A percentile compares a stretch with the other conserved stretches of the same genome.
These are phyloP conservation scores for Eurystomus glaucurus DNA, from an alignment of 2,797 vertebrate genomes.

Conservation along the genomic window DNA sequence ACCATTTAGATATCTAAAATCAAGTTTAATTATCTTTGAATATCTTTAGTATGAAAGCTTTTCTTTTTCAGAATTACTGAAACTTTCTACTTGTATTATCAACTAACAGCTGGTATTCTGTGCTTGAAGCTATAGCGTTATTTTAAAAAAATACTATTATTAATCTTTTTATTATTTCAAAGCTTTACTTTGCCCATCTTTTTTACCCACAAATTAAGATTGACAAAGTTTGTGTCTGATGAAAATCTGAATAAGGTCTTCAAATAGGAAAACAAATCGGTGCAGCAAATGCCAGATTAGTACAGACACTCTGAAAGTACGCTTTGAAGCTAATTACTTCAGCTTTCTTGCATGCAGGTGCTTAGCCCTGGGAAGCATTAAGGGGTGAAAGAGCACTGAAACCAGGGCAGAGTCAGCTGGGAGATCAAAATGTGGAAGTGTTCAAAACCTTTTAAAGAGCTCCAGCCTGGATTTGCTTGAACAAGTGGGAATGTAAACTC, in stretches of 20 bases:
- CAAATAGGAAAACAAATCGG: background rate
- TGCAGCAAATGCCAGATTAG: background rate
- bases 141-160: background rate
- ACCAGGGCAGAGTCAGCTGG: background rate
- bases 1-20: background rate
- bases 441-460: background rate
- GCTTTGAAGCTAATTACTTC: background rate
- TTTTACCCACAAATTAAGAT: conserved; percentile 7
- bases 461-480: background rate
- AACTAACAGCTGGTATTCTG: conserved; percentile 14
- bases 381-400: background rate
- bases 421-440: background rate
- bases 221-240: background rate
- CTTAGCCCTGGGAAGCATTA: background rate
- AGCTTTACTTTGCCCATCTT: background rate
- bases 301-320: background rate
- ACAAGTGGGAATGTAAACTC: background rate
- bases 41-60: background rate
- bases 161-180: conserved; percentile 26
- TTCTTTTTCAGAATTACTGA: background rate
- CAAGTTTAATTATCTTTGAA: background rate
- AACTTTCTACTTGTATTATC: background rate
- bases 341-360: background rate
- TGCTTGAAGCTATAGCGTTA: background rate
- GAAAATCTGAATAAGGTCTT: background rate